These are phyloP conservation scores for Conger conger DNA, from an alignment of 2,113 vertebrate genomes.

Conservation along the genomic window DNA sequence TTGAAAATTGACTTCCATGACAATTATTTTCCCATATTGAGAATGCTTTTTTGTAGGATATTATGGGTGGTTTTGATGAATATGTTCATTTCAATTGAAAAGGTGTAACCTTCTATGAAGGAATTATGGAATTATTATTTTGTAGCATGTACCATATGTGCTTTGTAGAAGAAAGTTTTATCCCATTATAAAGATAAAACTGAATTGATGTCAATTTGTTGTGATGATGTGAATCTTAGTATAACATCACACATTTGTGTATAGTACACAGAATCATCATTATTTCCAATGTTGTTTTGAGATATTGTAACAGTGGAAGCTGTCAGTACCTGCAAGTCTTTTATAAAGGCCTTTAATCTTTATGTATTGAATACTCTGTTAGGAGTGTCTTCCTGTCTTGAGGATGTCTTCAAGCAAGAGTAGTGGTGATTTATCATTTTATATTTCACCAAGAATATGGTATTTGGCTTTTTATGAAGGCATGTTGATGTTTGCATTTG, in stretches of 20 bases:
- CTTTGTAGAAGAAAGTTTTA: background rate
- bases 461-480: background rate
- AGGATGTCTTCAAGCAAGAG: conserved; percentile 2
- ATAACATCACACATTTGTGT: background rate
- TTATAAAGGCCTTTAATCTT: background rate
- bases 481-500: background rate
- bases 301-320: background rate
- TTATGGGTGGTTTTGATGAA: background rate
- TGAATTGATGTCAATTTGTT: background rate
- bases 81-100: background rate
- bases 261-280: background rate
- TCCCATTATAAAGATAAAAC: background rate
- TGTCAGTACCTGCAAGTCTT: background rate
- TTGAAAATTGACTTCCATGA: background rate
- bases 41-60: background rate
- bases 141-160: background rate
- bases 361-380: background rate
- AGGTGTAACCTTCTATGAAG: background rate
- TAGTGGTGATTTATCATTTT: conserved; percentile 4
- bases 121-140: background rate
- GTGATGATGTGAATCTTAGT: background rate
- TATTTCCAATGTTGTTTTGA: background rate
- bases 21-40: background rate
- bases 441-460: background rate
- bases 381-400: background rate